These are phyloP conservation scores for Acrocephalus scirpaceus DNA, from an alignment of 2,797 vertebrate species.

Conservation along the genomic window DNA sequence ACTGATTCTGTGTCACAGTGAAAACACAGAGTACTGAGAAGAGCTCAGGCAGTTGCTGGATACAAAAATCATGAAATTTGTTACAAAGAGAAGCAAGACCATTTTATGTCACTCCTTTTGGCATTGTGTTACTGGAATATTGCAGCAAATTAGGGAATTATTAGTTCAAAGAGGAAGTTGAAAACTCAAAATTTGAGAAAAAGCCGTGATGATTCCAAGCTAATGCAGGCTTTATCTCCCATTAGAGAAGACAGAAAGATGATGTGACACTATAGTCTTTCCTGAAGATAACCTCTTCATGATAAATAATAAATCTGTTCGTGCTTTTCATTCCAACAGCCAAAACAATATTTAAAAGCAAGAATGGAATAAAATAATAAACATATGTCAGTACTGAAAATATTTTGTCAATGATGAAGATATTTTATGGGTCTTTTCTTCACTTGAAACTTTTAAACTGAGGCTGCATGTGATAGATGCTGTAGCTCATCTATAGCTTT, in stretches of 20 bases:
- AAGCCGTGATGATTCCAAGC: neutral
- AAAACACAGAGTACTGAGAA: neutral
- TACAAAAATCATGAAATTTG: neutral
- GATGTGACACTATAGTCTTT: neutral
- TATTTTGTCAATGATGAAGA: neutral
- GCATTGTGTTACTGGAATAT: neutral
- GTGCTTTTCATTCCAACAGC: neutral
- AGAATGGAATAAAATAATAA: neutral
- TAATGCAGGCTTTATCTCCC: neutral
- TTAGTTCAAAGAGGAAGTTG: neutral
- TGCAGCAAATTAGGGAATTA: neutral
- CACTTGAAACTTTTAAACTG: neutral
- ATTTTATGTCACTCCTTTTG: neutral
- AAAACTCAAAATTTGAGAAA: neutral
- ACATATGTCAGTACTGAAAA: neutral
- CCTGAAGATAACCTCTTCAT: neutral
- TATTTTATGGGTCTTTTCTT: neutral
- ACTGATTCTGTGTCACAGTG: neutral
- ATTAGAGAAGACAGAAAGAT: neutral
- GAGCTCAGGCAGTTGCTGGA: neutral
- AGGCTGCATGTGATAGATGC: neutral
- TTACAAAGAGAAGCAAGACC: neutral
- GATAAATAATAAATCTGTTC: neutral
- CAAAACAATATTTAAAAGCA: neutral
- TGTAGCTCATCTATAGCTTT: neutral